Evolutionary conservation across 2,888 invertebrate species (phyloP).

Genomic region (Pachymerium ferrugineum): DNA sequence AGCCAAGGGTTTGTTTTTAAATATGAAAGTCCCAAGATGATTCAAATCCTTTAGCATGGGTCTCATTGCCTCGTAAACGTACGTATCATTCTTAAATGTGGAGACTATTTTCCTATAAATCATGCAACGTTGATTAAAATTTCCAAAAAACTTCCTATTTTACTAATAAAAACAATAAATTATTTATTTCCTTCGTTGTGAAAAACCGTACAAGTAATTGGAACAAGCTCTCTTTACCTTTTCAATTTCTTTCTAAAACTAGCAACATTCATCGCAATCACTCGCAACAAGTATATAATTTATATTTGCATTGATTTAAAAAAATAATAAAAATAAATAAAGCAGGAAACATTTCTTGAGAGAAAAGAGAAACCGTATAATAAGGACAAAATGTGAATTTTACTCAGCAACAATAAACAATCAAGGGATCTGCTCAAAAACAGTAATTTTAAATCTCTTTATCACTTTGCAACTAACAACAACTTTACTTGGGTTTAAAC

Average conservation of each 20-base stretch:
- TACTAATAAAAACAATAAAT: slow-evolving; percentile 24
- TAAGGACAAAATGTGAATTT: neutral
- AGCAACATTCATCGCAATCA: neutral
- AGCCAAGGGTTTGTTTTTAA: too few species aligned
- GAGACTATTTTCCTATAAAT: too few species aligned
- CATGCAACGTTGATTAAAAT: too few species aligned
- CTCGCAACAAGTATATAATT: neutral
- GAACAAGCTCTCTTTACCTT: slow-evolving; percentile 9
- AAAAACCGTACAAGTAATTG: neutral
- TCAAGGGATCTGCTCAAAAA: neutral
- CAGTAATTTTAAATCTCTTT: slow-evolving; percentile 9
- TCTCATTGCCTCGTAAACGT: too few species aligned
- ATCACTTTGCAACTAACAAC: slow-evolving; percentile 21
- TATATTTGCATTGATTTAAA: neutral
- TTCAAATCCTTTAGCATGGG: too few species aligned
- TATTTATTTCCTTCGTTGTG: slow-evolving; percentile 8
- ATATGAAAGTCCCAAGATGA: too few species aligned
- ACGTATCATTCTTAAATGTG: too few species aligned
- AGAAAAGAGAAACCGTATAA: neutral
- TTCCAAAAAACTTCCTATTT: too few species aligned
- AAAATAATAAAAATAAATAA: slow-evolving; percentile 11
- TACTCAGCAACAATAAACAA: neutral
- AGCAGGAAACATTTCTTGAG: neutral
- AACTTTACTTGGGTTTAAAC: slow-evolving; percentile 16
- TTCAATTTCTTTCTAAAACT: neutral